Conservation (phyloP, 2,888 invertebrate species). For the Quadroppia sp. region DNA sequence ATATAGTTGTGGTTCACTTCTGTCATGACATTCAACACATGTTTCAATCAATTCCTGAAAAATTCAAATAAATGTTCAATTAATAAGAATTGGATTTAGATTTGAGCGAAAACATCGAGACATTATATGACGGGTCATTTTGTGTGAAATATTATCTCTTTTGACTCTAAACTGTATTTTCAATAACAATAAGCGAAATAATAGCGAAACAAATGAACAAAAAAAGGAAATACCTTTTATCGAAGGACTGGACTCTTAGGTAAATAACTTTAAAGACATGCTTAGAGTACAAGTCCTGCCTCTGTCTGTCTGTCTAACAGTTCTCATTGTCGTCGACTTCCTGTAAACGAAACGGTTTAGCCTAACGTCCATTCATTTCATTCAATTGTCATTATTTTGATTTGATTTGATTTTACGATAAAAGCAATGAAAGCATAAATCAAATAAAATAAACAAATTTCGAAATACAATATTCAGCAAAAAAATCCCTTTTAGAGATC, state of each 20-base stretch:
- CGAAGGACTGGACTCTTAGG: constrained; percentile 25
- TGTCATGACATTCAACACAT: background rate
- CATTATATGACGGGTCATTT: no score
- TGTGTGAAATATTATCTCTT: no score
- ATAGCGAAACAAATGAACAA: background rate
- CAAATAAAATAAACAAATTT: no score
- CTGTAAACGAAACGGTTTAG: constrained; percentile 25
- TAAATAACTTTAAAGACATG: constrained; percentile 31
- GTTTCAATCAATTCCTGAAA: background rate
- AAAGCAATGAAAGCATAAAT: no score
- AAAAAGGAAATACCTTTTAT: constrained; percentile 17
- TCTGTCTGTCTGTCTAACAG: constrained; percentile 18
- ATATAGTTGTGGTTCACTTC: background rate
- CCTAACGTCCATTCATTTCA: constrained; percentile 1
- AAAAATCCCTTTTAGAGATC: no score
- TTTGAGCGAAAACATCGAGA: background rate
- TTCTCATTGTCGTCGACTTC: constrained; percentile 26
- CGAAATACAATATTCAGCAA: no score
- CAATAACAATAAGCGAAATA: background rate
- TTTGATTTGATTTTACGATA: no score
- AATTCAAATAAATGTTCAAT: constrained; percentile 7
- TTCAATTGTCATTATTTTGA: no score
- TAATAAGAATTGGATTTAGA: no score
- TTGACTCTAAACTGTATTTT: no score
- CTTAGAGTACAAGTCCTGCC: no score